Evolutionary conservation across 2,888 invertebrate genomes (phyloP).

Genomic region (Mycogona germanica): DNA sequence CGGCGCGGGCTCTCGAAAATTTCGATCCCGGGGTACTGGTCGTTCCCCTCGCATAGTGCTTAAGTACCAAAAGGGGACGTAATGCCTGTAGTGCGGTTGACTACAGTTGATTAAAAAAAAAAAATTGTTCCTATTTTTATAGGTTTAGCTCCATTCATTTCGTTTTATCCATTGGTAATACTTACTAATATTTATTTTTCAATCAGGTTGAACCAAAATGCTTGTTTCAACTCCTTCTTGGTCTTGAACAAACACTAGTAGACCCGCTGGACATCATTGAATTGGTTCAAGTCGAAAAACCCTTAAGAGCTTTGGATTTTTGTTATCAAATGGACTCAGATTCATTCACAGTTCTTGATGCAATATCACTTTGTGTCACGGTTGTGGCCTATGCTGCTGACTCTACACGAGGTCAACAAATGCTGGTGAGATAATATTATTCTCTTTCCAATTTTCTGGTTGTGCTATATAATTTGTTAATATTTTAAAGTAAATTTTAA

Average conservation of each 20-base stretch:
- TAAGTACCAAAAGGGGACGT: no score
- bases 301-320: slow-evolving; percentile 86
- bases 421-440: slow-evolving; percentile 45
- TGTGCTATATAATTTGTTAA: neutral
- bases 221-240: slow-evolving; percentile 72
- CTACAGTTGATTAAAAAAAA: no score
- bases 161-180: no score
- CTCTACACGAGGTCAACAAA: slow-evolving; percentile 50
- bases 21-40: no score
- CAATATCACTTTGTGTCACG: slow-evolving; percentile 97
- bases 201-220: slow-evolving; percentile 75
- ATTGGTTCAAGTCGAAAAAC: slow-evolving; percentile 44
- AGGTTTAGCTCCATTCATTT: no score
- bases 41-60: no score
- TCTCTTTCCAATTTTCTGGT: neutral
- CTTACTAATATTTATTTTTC: slow-evolving; percentile 18
- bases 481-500: no score
- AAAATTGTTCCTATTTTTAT: no score
- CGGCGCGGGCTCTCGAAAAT: no score
- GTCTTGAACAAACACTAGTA: slow-evolving; percentile 79
- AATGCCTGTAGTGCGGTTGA: no score
- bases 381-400: slow-evolving; percentile 97
- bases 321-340: slow-evolving; percentile 98
- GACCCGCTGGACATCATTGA: slow-evolving; percentile 75
- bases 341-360: slow-evolving; percentile 91